These are phyloP conservation scores for Donacobius atricapilla DNA, from an alignment of 2,113 vertebrate species.

Conservation along the genomic window DNA sequence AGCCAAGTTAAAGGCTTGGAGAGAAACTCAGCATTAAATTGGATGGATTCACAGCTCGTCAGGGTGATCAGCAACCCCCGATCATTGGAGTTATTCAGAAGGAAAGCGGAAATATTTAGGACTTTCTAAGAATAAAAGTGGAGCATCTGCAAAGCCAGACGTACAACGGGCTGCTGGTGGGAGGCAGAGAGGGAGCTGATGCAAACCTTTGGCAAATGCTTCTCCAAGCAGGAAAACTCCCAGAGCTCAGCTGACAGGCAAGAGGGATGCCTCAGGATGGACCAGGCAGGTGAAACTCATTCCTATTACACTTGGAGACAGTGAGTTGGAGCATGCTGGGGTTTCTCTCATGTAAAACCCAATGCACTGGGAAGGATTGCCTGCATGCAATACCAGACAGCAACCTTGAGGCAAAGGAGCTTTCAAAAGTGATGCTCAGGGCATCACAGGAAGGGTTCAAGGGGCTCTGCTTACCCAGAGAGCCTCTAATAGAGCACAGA, in stretches of 20 bases:
- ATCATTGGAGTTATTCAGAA: background rate
- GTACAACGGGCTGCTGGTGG: background rate
- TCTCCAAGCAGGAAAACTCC: background rate
- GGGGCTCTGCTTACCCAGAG: background rate
- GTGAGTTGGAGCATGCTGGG: rapidly evolving
- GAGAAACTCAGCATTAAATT: background rate
- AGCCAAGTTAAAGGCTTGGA: background rate
- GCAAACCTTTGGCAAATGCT: constrained; percentile 29
- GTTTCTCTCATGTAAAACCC: background rate
- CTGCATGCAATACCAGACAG: background rate
- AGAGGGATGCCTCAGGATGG: background rate
- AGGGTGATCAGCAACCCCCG: background rate
- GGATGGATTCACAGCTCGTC: background rate
- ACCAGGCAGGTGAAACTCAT: background rate
- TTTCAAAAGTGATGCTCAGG: background rate
- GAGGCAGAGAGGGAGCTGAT: background rate
- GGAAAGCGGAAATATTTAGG: constrained; percentile 37
- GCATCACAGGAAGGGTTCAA: background rate
- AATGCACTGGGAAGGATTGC: background rate
- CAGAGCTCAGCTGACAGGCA: background rate
- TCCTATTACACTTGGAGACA: background rate
- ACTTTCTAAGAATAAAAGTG: constrained; percentile 51
- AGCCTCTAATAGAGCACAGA: background rate
- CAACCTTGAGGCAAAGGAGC: background rate
- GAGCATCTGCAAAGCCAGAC: constrained; percentile 56